Percentiles rank a stretch among this genome's conserved stretches.
These are phyloP conservation scores for Eumeta japonica DNA, from an alignment of 1,140 invertebrate species.

Conservation along the genomic window DNA sequence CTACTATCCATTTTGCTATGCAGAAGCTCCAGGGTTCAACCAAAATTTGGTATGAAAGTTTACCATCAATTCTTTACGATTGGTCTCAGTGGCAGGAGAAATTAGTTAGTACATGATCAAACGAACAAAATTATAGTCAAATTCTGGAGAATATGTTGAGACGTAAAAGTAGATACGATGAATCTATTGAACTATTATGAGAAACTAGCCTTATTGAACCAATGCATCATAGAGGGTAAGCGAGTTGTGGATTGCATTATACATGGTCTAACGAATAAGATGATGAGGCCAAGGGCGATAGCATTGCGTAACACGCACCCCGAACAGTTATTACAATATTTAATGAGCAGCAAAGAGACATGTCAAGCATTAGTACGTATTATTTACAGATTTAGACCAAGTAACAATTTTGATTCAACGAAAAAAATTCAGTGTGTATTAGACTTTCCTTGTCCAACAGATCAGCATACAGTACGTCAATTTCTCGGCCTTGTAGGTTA, in stretches of 20 bases:
- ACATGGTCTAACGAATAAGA: constrained; percentile 8
- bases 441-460: constrained; percentile 10
- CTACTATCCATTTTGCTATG: constrained; percentile 14
- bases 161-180: constrained; percentile 2
- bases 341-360: constrained; percentile 6
- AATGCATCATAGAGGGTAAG: constrained; percentile 9
- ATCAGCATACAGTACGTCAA: constrained; percentile 11
- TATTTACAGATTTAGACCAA: neutral
- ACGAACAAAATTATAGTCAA: constrained; percentile 9
- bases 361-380: constrained; percentile 1
- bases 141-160: constrained; percentile 6
- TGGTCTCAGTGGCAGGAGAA: constrained; percentile 10
- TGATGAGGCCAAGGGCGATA: constrained; percentile 6
- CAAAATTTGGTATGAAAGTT: constrained; percentile 14
- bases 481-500: constrained; percentile 15
- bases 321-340: constrained; percentile 6
- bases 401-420: neutral
- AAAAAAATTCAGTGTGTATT: constrained; percentile 7
- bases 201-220: constrained; percentile 4
- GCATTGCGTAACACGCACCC: constrained; percentile 4
- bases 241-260: constrained; percentile 9
- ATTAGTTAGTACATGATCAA: constrained; percentile 5
- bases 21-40: constrained; percentile 12
- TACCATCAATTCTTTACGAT: constrained; percentile 7
- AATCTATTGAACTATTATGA: constrained; percentile 7